A percentile compares a stretch with the other conserved stretches of the same genome.
Evolutionary conservation across 2,113 vertebrate species (phyloP).

Genomic region (Gallinago paraguaiae): DNA sequence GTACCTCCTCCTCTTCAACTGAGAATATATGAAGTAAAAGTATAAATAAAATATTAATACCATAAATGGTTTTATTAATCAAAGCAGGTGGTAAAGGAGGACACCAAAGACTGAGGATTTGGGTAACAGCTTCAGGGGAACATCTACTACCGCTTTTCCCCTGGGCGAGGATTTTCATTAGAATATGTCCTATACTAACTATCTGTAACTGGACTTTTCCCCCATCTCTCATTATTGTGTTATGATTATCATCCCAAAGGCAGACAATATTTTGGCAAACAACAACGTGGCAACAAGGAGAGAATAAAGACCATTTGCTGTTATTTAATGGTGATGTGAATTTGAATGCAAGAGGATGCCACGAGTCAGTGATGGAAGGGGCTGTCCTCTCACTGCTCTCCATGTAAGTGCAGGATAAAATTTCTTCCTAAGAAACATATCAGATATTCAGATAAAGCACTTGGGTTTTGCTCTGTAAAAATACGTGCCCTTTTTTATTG

Average conservation of each 20-base stretch:
- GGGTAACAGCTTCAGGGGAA: background rate
- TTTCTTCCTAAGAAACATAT: background rate
- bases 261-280: background rate
- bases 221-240: background rate
- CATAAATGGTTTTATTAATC: background rate
- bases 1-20: background rate
- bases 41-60: background rate
- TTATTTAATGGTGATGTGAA: background rate
- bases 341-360: background rate
- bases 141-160: background rate
- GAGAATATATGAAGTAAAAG: background rate
- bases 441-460: background rate
- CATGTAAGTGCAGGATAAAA: rapidly evolving
- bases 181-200: background rate
- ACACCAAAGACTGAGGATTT: background rate
- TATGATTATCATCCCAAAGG: background rate
- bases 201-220: background rate
- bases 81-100: background rate
- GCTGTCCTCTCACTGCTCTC: background rate
- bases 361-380: background rate
- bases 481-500: background rate
- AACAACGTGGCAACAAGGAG: background rate
- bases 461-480: background rate
- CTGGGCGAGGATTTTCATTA: background rate
- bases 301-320: background rate